Evolutionary conservation across 2,113 vertebrate species (phyloP), one percentile per base, ranked within the genome.

Genomic region (Lipophrys pholis): DNA sequence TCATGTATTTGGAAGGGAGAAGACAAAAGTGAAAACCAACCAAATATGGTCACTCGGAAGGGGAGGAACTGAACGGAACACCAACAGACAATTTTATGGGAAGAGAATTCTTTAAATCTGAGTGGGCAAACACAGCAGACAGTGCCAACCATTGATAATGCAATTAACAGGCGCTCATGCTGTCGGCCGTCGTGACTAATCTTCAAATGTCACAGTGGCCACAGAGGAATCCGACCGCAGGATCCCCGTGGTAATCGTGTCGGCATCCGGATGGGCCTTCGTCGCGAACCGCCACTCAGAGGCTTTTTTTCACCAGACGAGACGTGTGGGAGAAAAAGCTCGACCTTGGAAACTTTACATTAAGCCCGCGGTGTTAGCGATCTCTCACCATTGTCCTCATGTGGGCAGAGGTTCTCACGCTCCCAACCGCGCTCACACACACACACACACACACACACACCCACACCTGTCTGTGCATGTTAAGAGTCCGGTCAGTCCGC

Each of bases 391-490:
- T 76, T 71, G 74, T 81, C 50, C 49, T 76, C 81, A 54, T 69
- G 69, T 52, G 15, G 39, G 61, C 66, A 55, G 48, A 7, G 69
- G 65, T 89, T 88, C 87, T 84, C 88, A 91, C 85, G 76, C 81
- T 76, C 73, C 59, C 72, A 46, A 30, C 21, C 21, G 4, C 21
- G 4, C 21, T 2, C 21, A 30, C 21, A 30, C 21, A 30, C 21
- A 30, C 21, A 30, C 21, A 30, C 21, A 30, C 21, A 30, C 21
- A 30, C 21, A 30, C 21, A 30, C 61, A 36, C 61, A 49, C 57
- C 67, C 68, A 74, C 88, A 91, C 88, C 88, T 91, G 88, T 90
- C 79, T 71, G 62, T 73, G 49, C 70, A 76, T 52, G 88, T 90
- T 81, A 85, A 62, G 57, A 61, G 59, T 42, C 45, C 45, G 46